A percentile compares a stretch with the other conserved stretches of the same genome.
phyloP scores from a whole-genome alignment of 2,888 invertebrate genomes.

The Plemyria rubiginata region DNA sequence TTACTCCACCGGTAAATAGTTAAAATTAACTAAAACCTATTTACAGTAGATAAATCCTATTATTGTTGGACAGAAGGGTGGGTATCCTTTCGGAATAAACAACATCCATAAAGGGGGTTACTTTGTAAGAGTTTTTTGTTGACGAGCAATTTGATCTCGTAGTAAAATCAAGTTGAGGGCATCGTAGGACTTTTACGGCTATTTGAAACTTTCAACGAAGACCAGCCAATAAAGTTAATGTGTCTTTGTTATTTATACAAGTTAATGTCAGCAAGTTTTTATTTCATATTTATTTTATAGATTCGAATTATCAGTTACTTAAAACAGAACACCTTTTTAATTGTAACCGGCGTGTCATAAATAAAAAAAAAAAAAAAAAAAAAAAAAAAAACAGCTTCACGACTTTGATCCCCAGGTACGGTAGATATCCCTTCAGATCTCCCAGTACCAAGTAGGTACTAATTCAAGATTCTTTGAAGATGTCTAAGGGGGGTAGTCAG shows the following conservation, averaged over 20 bases:
- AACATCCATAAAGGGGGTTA: constrained; percentile 58
- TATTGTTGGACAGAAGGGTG: constrained; percentile 53
- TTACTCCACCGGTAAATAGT: no score
- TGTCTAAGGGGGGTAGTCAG: no score
- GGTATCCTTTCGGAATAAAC: constrained; percentile 60
- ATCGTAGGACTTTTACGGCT: constrained; percentile 48
- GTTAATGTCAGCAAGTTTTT: not conserved
- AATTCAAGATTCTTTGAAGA: no score
- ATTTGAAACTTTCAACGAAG: constrained; percentile 36
- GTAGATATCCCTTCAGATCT: no score
- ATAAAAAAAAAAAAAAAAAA: no score
- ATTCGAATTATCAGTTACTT: no score
- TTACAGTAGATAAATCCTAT: constrained; percentile 55
- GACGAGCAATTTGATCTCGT: constrained; percentile 56
- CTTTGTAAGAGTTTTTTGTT: constrained; percentile 56
- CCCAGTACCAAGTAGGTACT: no score
- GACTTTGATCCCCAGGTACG: no score
- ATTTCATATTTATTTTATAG: not conserved
- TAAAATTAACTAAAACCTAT: no score
- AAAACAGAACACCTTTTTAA: no score
- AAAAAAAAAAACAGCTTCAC: no score
- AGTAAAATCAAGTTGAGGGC: constrained; percentile 55
- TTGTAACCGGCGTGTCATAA: no score
- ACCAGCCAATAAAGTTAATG: constrained; percentile 24
- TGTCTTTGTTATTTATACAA: constrained; percentile 15